These are phyloP conservation scores for Oplegnathus fasciatus DNA, from an alignment of 2,113 vertebrate species.

Conservation along the genomic window DNA sequence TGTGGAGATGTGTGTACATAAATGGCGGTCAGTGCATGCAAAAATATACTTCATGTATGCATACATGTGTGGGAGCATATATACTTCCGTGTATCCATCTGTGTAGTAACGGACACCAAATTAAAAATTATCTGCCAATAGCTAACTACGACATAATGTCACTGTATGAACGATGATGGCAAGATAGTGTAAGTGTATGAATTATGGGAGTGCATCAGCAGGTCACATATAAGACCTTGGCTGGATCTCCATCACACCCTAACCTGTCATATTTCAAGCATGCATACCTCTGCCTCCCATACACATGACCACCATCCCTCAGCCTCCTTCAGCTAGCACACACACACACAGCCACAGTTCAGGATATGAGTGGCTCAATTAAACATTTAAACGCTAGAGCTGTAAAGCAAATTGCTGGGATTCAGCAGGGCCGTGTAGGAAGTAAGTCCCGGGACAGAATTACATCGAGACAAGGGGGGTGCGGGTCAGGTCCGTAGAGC, in stretches of 20 bases:
- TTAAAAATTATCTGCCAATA: conserved; percentile 22
- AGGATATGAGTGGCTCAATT: conserved; percentile 78
- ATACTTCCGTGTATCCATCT: background rate
- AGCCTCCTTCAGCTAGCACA: conserved; percentile 5
- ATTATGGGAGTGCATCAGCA: conserved; percentile 35
- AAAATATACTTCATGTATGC: background rate
- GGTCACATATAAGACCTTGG: conserved; percentile 59
- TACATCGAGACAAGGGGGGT: conserved; percentile 55
- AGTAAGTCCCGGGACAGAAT: conserved; percentile 74
- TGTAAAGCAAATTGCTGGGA: conserved; percentile 82
- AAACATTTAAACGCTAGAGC: conserved; percentile 82
- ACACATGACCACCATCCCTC: conserved; percentile 33
- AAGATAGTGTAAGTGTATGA: conserved; percentile 21
- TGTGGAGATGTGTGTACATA: background rate
- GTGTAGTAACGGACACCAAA: background rate
- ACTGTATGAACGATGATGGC: conserved; percentile 1
- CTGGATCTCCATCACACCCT: conserved; percentile 59
- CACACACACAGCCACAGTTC: conserved; percentile 34
- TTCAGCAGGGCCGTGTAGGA: conserved; percentile 77
- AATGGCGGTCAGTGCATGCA: conserved; percentile 8
- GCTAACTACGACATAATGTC: conserved; percentile 4
- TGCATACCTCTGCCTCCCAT: conserved; percentile 18
- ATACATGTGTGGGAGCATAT: background rate
- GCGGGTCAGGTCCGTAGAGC: conserved; percentile 69
- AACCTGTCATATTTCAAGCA: conserved; percentile 38